These are phyloP conservation scores for Prunella himalayana DNA, from an alignment of 2,113 vertebrate genomes.

Conservation along the genomic window DNA sequence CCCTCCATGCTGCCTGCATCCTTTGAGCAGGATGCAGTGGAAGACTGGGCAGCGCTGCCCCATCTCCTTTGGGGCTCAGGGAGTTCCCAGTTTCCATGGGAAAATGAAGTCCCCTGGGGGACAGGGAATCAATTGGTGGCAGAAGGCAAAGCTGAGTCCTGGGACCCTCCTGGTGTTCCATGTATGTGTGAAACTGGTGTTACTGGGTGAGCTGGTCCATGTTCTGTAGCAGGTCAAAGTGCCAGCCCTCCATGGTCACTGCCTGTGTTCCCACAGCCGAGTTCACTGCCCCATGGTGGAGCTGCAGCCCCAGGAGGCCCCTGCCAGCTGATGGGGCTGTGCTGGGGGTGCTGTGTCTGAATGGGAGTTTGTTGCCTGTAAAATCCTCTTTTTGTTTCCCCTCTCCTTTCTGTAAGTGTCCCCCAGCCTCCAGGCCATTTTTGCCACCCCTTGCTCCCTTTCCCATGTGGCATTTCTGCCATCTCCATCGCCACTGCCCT, in stretches of 20 bases:
- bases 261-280: not conserved
- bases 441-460: not conserved
- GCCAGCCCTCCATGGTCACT: accelerated
- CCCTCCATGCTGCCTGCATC: not conserved
- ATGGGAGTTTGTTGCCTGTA: not conserved
- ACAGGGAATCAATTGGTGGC: accelerated
- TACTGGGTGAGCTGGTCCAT: not conserved
- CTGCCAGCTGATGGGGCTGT: not conserved
- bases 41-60: not conserved
- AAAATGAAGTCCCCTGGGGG: not conserved
- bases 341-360: not conserved
- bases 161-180: not conserved
- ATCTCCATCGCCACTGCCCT: accelerated
- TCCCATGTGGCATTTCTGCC: not conserved
- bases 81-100: too few relatives aligned
- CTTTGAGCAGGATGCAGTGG: not conserved
- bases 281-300: accelerated
- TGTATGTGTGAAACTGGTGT: not conserved
- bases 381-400: not conserved
- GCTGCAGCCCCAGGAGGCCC: not conserved
- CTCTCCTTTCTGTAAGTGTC: not conserved
- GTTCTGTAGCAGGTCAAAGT: accelerated
- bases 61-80: accelerated
- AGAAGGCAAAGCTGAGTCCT: not conserved
- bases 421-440: not conserved